These are phyloP conservation scores for Grus americana DNA, from an alignment of 2,113 vertebrate genomes.

Conservation along the genomic window DNA sequence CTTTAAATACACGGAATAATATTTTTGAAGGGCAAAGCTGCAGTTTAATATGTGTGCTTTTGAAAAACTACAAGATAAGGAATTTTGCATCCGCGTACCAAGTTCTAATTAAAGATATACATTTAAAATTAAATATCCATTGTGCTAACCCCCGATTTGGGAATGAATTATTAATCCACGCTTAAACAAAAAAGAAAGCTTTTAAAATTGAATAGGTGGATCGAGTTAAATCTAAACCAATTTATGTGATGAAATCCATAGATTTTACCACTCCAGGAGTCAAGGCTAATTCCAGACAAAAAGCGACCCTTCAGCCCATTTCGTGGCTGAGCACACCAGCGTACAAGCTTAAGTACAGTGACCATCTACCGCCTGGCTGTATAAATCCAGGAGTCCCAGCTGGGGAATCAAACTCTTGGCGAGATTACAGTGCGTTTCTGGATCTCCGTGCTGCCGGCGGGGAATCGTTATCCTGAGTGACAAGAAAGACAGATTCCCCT, in stretches of 20 bases:
- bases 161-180: neutral
- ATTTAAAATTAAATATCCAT: constrained; percentile 28
- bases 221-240: neutral
- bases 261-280: neutral
- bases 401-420: constrained; percentile 64
- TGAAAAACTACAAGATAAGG: constrained; percentile 3
- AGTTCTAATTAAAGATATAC: constrained; percentile 31
- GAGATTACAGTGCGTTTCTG: constrained; percentile 72
- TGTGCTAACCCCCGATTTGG: neutral
- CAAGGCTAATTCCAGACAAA: constrained; percentile 12
- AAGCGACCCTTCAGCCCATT: neutral
- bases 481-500: constrained; percentile 69
- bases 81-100: neutral
- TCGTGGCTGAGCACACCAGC: neutral
- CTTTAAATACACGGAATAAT: constrained; percentile 38
- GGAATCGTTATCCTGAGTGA: constrained; percentile 74
- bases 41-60: neutral
- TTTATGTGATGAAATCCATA: constrained; percentile 1
- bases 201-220: neutral
- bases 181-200: neutral
- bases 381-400: constrained; percentile 62
- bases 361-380: constrained; percentile 29
- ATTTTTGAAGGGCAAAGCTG: constrained; percentile 43
- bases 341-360: neutral
- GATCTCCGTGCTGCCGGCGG: constrained; percentile 58